Evolutionary conservation across 2,113 vertebrate genomes (phyloP).

Genomic region (Ciconia stormi): DNA sequence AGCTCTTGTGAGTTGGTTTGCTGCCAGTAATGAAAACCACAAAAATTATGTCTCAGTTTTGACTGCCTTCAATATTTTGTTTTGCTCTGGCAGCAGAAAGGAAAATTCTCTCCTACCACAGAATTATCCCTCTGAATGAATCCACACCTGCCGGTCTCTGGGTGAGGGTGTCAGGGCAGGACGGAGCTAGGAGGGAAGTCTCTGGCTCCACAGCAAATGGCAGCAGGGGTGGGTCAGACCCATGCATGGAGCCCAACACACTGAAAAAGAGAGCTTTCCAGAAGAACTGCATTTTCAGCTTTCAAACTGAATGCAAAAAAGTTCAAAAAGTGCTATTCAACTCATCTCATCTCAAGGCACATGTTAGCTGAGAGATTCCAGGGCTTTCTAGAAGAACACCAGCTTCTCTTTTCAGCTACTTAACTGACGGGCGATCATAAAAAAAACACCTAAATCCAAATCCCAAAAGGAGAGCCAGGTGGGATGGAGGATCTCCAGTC

Average conservation of each 20-base stretch:
- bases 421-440: not conserved
- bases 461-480: not conserved
- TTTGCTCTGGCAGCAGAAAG: not conserved
- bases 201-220: not conserved
- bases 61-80: not conserved
- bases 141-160: not conserved
- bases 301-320: not conserved
- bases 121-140: not conserved
- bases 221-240: not conserved
- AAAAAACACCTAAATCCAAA: not conserved
- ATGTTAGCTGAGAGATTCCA: not conserved
- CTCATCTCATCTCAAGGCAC: not conserved
- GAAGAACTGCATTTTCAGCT: not conserved
- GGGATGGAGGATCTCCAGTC: not conserved
- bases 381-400: not conserved
- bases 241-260: not conserved
- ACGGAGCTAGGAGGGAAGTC: not conserved
- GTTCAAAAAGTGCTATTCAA: not conserved
- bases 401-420: not conserved
- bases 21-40: not conserved
- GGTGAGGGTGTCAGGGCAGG: not conserved
- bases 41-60: not conserved
- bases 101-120: not conserved
- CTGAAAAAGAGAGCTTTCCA: not conserved
- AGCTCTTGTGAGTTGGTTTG: not conserved